Percentiles rank a stretch among this genome's conserved stretches.
phyloP scores from a whole-genome alignment of 2,113 vertebrate genomes.

The Ifrita kowaldi region DNA sequence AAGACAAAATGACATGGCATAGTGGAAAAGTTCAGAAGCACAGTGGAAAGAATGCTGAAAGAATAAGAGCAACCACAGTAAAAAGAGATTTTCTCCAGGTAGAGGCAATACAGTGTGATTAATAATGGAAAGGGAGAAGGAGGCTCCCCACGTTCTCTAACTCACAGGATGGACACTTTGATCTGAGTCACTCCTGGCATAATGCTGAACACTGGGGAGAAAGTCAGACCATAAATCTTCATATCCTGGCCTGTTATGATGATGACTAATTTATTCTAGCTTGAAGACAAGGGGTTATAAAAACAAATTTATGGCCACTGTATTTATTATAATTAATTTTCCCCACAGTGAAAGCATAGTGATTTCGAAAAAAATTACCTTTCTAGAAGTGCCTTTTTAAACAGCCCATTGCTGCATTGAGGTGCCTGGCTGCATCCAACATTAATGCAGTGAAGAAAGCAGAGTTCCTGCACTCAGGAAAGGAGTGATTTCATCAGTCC shows the following conservation, averaged over 20 bases:
- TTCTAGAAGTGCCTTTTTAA: not conserved
- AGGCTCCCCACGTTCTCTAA: not conserved
- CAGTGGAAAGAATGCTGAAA: not conserved
- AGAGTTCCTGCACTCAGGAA: not conserved
- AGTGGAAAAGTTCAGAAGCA: not conserved
- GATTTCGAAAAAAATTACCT: constrained; percentile 2
- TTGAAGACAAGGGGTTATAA: constrained; percentile 12
- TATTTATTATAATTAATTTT: constrained; percentile 11
- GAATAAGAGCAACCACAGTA: not conserved
- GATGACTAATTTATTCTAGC: constrained; percentile 14
- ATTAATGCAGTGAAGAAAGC: not conserved
- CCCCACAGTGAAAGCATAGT: not conserved
- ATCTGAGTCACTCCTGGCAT: not conserved
- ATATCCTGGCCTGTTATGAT: not conserved
- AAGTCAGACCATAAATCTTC: not conserved
- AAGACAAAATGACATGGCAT: not conserved
- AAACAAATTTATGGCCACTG: not conserved
- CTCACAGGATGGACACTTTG: not conserved
- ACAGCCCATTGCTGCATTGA: not conserved
- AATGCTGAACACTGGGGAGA: not conserved
- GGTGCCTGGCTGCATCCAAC: not conserved
- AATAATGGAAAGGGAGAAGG: not conserved
- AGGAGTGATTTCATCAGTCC: not conserved
- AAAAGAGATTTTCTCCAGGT: not conserved
- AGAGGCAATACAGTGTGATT: not conserved